These are phyloP conservation scores for Pollenia labialis DNA, from an alignment of 2,888 invertebrate genomes.

Conservation along the genomic window DNA sequence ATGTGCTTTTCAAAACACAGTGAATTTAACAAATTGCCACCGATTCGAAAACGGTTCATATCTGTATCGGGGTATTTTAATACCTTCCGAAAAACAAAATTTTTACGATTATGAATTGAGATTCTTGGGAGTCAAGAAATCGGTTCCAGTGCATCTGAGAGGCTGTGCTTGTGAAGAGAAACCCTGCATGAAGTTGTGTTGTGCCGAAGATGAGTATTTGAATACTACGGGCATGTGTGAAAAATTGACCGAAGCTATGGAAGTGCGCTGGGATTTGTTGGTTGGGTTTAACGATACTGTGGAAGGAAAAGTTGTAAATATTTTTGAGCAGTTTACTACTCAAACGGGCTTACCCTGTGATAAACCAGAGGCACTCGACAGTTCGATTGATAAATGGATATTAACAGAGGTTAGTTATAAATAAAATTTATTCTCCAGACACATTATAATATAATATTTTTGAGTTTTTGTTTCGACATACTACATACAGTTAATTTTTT, in stretches of 20 bases:
- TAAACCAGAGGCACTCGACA: constrained; percentile 76
- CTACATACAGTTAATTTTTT: no score
- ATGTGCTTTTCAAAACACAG: constrained; percentile 76
- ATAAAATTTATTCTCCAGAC: no score
- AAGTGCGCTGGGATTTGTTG: constrained; percentile 29
- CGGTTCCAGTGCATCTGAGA: constrained; percentile 72
- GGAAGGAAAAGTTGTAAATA: constrained; percentile 2
- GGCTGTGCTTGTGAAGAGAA: constrained; percentile 78
- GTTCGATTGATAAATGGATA: constrained; percentile 76
- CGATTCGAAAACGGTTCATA: constrained; percentile 76
- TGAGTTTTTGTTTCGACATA: no score
- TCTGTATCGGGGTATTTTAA: constrained; percentile 75
- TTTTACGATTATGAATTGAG: constrained; percentile 73
- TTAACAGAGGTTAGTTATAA: constrained; percentile 76
- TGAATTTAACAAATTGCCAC: constrained; percentile 75
- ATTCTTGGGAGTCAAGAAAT: constrained; percentile 33
- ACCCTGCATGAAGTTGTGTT: constrained; percentile 78
- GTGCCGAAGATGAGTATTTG: constrained; percentile 65
- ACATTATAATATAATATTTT: no score
- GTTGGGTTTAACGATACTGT: constrained; percentile 5
- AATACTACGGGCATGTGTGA: constrained; percentile 38
- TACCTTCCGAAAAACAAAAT: constrained; percentile 73
- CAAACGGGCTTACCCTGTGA: constrained; percentile 74
- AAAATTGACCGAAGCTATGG: constrained; percentile 25
- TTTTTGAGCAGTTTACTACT: constrained; percentile 44